Evolutionary conservation across 2,797 vertebrate genomes (phyloP), one percentile per base, ranked within the genome.

Genomic region (Microctenopoma lineatum): DNA sequence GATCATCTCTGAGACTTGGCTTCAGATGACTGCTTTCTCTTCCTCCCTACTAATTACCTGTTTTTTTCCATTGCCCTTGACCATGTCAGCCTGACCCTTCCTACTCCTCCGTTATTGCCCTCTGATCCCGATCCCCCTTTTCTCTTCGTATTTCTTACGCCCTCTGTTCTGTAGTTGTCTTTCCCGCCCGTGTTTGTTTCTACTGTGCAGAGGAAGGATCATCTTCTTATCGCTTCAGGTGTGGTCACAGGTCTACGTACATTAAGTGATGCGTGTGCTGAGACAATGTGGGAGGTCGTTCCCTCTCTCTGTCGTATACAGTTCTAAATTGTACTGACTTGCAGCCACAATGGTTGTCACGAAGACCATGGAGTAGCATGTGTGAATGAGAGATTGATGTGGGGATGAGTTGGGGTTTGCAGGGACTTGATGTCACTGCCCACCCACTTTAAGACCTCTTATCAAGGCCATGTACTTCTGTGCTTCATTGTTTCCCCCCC

Each of bases 321-420:
- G 73, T 81, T 87, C 83, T 77, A 87, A 85, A 92, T 86, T 73
- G 73, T 83, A 90, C 89, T 66, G 56, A 72, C 85, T 90, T 89
- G 63, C 77, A 83, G 70, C 70, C 72, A 77, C 67, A 79, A 21
- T 81, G 77, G 63, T 81, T 75, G 87, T 85, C 78, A 89, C 88
- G 87, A 88, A 85, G 66, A 77, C 56, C 58, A 64, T 74, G 77
- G 70, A 70, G 54, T 42, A 44, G 36, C 66, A 45, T 64, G 56
- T 69, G 56, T 64, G 73, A 54, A 66, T 26, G 54, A 53, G 69
- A 66, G 75, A 74, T 76, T 77, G 67, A 72, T 70, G 52, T 53
- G 65, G 55, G 66, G 53, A 54, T 82, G 68, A 75, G 61, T 81
- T 66, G 63, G 59, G 58, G 76, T 78, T 79, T 70, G 54, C 21